These are phyloP conservation scores for Tillus elongatus DNA, from an alignment of 2,888 invertebrate genomes.

Conservation along the genomic window DNA sequence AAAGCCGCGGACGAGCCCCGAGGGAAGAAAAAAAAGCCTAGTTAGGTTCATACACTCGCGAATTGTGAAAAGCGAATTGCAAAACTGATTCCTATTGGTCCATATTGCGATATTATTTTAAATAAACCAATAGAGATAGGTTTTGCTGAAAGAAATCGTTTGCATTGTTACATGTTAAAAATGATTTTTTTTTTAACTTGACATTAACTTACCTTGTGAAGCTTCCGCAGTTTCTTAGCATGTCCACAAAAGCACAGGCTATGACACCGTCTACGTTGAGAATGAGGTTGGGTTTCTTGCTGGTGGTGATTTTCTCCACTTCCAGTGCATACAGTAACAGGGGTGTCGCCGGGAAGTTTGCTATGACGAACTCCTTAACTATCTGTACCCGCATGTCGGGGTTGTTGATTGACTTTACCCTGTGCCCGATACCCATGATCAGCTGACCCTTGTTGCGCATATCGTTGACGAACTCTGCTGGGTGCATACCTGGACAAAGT, in stretches of 20 bases:
- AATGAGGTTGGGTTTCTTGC: conserved; percentile 99
- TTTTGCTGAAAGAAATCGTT: no score
- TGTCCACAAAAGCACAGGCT: conserved; percentile 94
- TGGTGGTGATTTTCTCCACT: conserved; percentile 97
- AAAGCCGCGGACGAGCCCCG: no score
- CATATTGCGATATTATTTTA: no score
- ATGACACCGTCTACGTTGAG: conserved; percentile 98
- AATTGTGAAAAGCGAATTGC: no score
- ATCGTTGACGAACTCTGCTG: conserved; percentile 97
- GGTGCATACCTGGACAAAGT: conserved; percentile 67
- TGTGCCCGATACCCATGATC: conserved; percentile 98
- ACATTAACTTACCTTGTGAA: conserved; percentile 91
- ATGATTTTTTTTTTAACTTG: no score
- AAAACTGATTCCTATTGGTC: no score
- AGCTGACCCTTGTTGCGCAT: conserved; percentile 95
- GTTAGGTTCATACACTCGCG: no score
- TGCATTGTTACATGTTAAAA: no score
- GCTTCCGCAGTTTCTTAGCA: conserved; percentile 86
- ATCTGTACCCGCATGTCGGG: conserved; percentile 97
- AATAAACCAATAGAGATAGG: no score
- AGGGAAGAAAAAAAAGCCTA: no score
- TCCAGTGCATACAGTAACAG: conserved; percentile 92
- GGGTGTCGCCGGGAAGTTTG: conserved; percentile 89
- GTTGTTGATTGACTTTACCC: conserved; percentile 88
- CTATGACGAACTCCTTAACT: conserved; percentile 89